A percentile compares a stretch with the other conserved stretches of the same genome.
Conservation (phyloP, 1,140 invertebrate genomes). For the Lepidurus packardi region DNA sequence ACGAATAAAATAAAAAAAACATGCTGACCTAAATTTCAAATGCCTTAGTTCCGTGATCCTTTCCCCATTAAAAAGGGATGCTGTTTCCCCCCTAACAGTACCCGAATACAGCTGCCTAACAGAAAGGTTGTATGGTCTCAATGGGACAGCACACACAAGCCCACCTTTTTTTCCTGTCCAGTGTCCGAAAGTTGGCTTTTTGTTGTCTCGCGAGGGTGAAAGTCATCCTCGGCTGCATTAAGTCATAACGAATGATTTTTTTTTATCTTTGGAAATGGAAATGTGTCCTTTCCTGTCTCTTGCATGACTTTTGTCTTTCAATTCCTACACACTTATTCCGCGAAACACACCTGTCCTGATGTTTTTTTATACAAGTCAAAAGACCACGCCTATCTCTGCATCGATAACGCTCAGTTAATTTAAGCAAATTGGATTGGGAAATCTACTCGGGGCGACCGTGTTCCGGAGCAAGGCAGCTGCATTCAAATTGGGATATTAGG, state of each 20-base stretch:
- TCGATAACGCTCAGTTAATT: background rate
- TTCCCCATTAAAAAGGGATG: background rate
- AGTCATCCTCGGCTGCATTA: slow-evolving; percentile 1
- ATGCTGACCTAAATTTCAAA: background rate
- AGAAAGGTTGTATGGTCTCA: background rate
- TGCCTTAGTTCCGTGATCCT: background rate
- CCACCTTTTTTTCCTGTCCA: background rate
- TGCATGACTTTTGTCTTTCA: background rate
- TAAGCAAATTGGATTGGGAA: slow-evolving; percentile 3
- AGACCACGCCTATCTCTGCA: slow-evolving; percentile 3
- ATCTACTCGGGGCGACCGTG: background rate
- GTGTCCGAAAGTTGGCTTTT: background rate
- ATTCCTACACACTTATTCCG: background rate
- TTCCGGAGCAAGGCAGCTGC: slow-evolving; percentile 1
- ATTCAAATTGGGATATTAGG: background rate
- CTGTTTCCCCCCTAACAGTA: background rate
- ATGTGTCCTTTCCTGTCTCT: background rate
- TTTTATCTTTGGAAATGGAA: background rate
- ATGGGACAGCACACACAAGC: background rate
- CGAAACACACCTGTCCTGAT: slow-evolving; percentile 14
- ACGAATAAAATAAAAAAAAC: background rate
- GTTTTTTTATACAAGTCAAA: background rate
- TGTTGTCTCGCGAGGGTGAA: background rate
- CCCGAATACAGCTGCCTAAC: background rate
- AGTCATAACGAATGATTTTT: background rate